Evolutionary conservation across 1,140 invertebrate species (phyloP), one percentile per base, ranked within the genome.

Genomic region (Papilio helenus): DNA sequence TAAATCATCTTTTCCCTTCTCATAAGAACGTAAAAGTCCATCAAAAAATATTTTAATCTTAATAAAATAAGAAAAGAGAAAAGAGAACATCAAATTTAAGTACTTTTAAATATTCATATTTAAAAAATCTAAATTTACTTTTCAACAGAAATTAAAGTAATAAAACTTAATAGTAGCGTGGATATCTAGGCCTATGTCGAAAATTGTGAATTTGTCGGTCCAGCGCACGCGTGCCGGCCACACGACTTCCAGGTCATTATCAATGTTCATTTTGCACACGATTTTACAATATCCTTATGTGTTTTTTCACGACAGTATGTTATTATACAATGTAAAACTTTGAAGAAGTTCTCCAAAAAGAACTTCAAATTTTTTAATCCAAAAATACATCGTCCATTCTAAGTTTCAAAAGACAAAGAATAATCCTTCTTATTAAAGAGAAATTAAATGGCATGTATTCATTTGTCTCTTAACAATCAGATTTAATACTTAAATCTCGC

Each of bases 171-270:
- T 29, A 55, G 80, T 74, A 80, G 80, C 79, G 79, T 81, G 81
- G 77, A 82, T 61, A 84, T 85, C 79, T 85, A 81, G 85, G 80
- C 74, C 79, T 82, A 79, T 91, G 85, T 85, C 80, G 85, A 88
- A 89, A 89, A 87, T 80, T 82, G 83, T 85, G 87, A 86, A 87
- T 79, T 86, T 84, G 83, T 79, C 79, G 71, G 72, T 79, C 74
- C 74, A 79, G 61, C 79, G 78, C 77, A 76, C 58, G 76, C 76
- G 58, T 77, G 76, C 39, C 76, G 51, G 12, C 80, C 87, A 86
- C 86, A 83, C 86, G 81, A 83, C 83, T 83, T 26, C 76, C 81
- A 82, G 88, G 88, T 90, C 89, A 92, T 86, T 92, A 87, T 85
- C 89, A 88, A 76, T 74, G 68, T 73, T 79, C 65, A 71, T 76